These are phyloP conservation scores for Strix occidentalis DNA, from an alignment of 2,797 vertebrate genomes.

Conservation along the genomic window DNA sequence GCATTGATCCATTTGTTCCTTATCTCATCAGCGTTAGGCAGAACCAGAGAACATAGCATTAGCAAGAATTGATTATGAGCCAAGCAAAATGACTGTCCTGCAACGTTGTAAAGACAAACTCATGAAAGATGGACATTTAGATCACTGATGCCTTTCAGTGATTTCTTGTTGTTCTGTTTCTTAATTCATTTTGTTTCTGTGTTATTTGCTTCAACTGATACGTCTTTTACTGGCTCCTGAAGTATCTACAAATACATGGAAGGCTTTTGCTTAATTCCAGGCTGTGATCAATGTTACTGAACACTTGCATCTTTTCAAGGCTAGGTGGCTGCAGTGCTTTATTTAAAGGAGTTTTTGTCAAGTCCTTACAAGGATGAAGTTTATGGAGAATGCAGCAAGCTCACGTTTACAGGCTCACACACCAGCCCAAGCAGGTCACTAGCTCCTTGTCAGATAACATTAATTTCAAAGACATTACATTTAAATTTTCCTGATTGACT, in stretches of 20 bases:
- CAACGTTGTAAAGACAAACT: neutral
- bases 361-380: neutral
- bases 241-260: neutral
- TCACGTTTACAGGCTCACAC: neutral
- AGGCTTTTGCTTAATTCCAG: neutral
- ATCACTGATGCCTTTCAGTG: neutral
- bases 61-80: constrained; percentile 37
- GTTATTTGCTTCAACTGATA: neutral
- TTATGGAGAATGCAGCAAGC: neutral
- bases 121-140: neutral
- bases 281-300: neutral
- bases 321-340: constrained; percentile 64
- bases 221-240: neutral
- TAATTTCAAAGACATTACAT: neutral
- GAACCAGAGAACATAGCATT: neutral
- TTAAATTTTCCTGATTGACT: neutral
- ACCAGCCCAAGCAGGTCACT: neutral
- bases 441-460: neutral
- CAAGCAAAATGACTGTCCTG: neutral
- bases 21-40: constrained; percentile 46
- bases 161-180: neutral
- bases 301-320: constrained; percentile 60
- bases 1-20: constrained; percentile 44
- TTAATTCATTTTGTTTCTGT: neutral
- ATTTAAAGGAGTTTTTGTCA: constrained; percentile 18